phyloP scores from a whole-genome alignment of 2,888 invertebrate species.

The Folsomia candida region DNA sequence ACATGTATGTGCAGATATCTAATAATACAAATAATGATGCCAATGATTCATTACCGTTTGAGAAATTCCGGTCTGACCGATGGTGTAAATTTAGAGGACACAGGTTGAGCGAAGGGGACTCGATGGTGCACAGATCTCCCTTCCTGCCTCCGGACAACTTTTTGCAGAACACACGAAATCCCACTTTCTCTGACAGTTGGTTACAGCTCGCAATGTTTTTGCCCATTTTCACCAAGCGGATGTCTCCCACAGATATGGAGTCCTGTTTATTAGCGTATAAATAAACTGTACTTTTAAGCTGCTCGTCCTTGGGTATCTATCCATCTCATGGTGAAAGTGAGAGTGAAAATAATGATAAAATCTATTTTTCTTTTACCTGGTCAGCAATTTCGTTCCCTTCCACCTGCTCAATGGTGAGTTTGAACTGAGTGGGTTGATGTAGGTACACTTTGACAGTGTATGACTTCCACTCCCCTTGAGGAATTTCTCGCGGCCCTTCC shows the following conservation, averaged over 20 bases:
- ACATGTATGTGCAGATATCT: too few relatives aligned
- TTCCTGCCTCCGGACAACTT: conserved; percentile 38
- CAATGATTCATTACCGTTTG: too few relatives aligned
- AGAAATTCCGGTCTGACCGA: too few relatives aligned
- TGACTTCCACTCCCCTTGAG: conserved; percentile 40
- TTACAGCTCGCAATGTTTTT: conserved; percentile 35
- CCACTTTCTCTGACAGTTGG: conserved; percentile 29
- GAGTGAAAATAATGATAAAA: neutral
- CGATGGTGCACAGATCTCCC: conserved; percentile 43
- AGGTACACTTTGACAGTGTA: conserved; percentile 38
- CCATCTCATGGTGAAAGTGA: neutral
- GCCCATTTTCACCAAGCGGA: conserved; percentile 36
- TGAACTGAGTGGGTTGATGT: conserved; percentile 32
- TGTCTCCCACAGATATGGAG: conserved; percentile 44
- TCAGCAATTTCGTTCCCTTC: conserved; percentile 39
- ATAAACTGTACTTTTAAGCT: neutral
- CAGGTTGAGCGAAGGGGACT: conserved; percentile 38
- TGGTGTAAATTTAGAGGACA: too few relatives aligned
- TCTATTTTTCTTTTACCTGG: conserved; percentile 22
- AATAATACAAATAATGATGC: too few relatives aligned
- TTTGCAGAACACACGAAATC: conserved; percentile 40
- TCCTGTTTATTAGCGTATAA: conserved; percentile 21
- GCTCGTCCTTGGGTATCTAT: too few relatives aligned
- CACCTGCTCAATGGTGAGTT: conserved; percentile 33
- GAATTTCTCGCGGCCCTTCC: conserved; percentile 37